Evolutionary conservation across 2,797 vertebrate species (phyloP).

Genomic region (Arrhamphus sclerolepis): DNA sequence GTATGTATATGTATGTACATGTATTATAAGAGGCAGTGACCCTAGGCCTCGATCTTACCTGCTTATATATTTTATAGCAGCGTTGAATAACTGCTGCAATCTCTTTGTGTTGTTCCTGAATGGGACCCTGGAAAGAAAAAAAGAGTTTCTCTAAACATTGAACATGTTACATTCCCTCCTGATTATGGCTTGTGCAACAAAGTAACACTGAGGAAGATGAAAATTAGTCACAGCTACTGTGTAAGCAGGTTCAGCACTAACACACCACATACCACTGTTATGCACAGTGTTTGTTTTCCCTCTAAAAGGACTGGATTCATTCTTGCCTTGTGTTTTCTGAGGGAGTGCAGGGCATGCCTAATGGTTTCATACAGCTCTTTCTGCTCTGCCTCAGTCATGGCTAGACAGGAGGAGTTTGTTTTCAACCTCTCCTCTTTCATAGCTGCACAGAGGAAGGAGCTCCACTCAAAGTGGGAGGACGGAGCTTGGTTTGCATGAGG

Average conservation of each 20-base stretch:
- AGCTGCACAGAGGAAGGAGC: slow-evolving; percentile 91
- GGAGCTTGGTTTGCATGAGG: slow-evolving; percentile 89
- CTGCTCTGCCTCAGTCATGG: slow-evolving; percentile 94
- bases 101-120: slow-evolving; percentile 96
- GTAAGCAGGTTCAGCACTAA: not conserved
- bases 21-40: not conserved
- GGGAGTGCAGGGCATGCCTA: slow-evolving; percentile 92
- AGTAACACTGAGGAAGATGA: not conserved
- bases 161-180: not conserved
- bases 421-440: slow-evolving; percentile 91
- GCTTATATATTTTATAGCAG: slow-evolving; percentile 98
- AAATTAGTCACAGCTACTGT: too few relatives aligned
- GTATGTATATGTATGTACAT: too few relatives aligned
- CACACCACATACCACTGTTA: not conserved
- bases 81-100: slow-evolving; percentile 96
- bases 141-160: slow-evolving; percentile 13
- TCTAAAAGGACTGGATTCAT: not conserved
- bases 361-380: slow-evolving; percentile 95
- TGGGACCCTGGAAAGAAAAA: slow-evolving; percentile 74
- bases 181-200: slow-evolving; percentile 5
- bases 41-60: slow-evolving; percentile 82
- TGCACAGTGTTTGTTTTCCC: not conserved
- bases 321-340: slow-evolving; percentile 95
- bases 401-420: slow-evolving; percentile 89
- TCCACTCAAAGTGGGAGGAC: slow-evolving; percentile 90